Base-by-base conservation (phyloP, 1,140 invertebrate genomes). In the Drosophila baimaii region DNA sequence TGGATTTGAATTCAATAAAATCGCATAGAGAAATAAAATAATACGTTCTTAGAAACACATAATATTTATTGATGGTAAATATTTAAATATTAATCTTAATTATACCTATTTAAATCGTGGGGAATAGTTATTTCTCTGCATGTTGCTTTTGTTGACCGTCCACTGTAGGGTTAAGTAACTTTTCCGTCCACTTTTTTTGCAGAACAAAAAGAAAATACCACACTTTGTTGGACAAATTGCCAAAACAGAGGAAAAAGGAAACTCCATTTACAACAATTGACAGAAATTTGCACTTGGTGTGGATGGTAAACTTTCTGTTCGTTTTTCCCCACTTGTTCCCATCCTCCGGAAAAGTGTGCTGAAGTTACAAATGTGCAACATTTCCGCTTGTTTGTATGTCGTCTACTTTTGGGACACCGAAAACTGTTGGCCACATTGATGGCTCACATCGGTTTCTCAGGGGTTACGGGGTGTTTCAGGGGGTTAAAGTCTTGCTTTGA, bases 311-410 rank as follows among this genome's bases (percentile, higher is more conserved):
- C 81, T 83, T 83, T 80, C 44, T 56, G 19, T 35, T 54, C 81
- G 39, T 80, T 33, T 27, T 21, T 19, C 21, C 35, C 13, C 37
- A 27, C 19, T 27, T 47, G 25, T 25, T n/a, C 41, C 5, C 35
- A 33, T 25, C 46, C 31, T 41, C 17, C 58, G 43, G 47, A 73
- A 62, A 46, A 73, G 25, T 59, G 69, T 72, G 55, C 46, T 79
- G 65, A 63, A 84, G 82, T 85, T 88, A 89, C 83, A 88, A 88
- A 88, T 88, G 80, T 88, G 84, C 83, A 89, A 88, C 83, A 89
- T 89, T 88, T 88, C 83, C 83, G 84, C 51, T 77, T 80, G 81
- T 77, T 82, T 82, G 64, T 62, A 35, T 70, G 65, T 31, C 64
- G 44, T 66, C 47, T 68, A 62, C 63, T 71, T 74, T 78, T 86